Evolutionary conservation across 2,888 invertebrate species (phyloP).

Genomic region (Sminthurinus aureus): DNA sequence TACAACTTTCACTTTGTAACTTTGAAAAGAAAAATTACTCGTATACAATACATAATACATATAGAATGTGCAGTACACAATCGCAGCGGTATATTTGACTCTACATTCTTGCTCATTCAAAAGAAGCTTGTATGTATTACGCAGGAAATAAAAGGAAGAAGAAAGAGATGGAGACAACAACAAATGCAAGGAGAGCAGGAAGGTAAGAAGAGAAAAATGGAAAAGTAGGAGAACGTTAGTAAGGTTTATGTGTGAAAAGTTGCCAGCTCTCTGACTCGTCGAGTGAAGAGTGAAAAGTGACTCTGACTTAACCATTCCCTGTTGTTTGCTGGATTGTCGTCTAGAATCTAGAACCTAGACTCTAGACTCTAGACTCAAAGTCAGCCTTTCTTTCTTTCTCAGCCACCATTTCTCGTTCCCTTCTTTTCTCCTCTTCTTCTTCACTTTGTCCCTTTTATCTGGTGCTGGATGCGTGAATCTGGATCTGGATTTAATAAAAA

Average conservation of each 20-base stretch:
- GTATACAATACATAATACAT: too few species aligned
- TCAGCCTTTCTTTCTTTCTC: too few species aligned
- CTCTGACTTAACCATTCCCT: background rate
- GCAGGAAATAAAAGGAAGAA: background rate
- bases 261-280: background rate
- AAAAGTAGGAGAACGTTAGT: background rate
- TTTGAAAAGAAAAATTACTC: conserved; percentile 17
- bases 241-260: background rate
- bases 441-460: conserved; percentile 43
- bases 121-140: background rate
- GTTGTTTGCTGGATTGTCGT: conserved; percentile 22
- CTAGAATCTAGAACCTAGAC: too few species aligned
- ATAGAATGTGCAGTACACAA: background rate
- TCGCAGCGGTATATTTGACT: too few species aligned
- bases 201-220: background rate
- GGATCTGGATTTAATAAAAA: conserved; percentile 51
- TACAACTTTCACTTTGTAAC: background rate
- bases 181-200: too few species aligned
- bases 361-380: background rate
- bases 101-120: too few species aligned
- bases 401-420: background rate
- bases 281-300: conserved; percentile 20
- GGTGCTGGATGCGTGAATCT: conserved; percentile 43
- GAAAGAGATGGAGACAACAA: background rate
- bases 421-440: background rate